Evolutionary conservation across 2,113 vertebrate genomes (phyloP).

Genomic region (Hassar affinis): DNA sequence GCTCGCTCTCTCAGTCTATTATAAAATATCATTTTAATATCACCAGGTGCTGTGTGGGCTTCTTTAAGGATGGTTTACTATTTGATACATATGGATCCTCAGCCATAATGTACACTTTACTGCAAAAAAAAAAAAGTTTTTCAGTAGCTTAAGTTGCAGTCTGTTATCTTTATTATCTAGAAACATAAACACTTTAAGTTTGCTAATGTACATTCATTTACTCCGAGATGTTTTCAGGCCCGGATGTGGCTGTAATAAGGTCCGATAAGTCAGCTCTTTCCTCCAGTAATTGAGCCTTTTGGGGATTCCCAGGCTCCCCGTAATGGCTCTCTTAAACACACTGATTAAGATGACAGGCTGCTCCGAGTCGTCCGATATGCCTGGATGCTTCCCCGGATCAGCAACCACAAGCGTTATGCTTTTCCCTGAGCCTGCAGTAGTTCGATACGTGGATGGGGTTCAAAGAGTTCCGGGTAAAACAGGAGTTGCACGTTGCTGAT

Average conservation of each 20-base stretch:
- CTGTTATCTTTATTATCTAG: conserved; percentile 27
- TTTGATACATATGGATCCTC: neutral
- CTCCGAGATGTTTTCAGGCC: conserved; percentile 25
- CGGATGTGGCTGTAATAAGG: conserved; percentile 36
- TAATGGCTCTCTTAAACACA: conserved; percentile 57
- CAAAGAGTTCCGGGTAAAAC: neutral
- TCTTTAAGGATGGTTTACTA: neutral
- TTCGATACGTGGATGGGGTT: neutral
- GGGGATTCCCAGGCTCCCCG: conserved; percentile 48
- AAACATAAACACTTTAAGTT: conserved; percentile 33
- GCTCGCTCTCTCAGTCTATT: neutral
- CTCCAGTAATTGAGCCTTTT: conserved; percentile 56
- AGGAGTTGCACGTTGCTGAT: neutral
- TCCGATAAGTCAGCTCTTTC: conserved; percentile 52
- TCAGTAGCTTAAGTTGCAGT: conserved; percentile 4
- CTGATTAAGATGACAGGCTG: conserved; percentile 42
- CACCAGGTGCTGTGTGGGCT: neutral
- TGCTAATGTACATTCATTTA: conserved; percentile 24
- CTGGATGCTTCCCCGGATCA: neutral
- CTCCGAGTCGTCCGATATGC: conserved; percentile 46
- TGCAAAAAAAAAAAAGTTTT: conserved; percentile 11
- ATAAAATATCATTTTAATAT: neutral
- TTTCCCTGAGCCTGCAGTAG: neutral
- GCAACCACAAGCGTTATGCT: conserved; percentile 28
- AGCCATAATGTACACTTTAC: neutral